Evolutionary conservation across 2,113 vertebrate genomes (phyloP), one percentile per base, ranked within the genome.

Genomic region (Trematomus loennbergii): DNA sequence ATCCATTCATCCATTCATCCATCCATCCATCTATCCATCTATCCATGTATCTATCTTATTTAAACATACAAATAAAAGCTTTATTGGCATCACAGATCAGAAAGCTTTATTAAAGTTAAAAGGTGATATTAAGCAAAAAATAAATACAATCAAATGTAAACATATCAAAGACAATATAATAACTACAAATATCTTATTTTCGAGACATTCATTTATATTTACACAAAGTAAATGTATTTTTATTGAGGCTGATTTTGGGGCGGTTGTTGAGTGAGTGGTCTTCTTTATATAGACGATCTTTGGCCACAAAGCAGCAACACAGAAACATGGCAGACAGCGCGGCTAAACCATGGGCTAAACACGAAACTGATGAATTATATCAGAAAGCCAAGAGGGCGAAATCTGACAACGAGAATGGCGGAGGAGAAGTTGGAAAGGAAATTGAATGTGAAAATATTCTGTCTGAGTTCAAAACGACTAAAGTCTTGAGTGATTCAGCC

Each of bases 401-500:
- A 73, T 15, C 20, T 0, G 89, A 89, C 1, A 2, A 22, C 2
- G 67, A 76, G 0, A 70, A 69, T 5, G 82, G 64, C 0, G 3
- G 6, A n/a, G 82, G 16, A 20, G 83, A 64, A 33, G 71, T 43
- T 12, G 54, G 2, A 11, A 18, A 63, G 0, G 75, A 74, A 5
- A 2, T 12, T 0, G 73, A 36, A 0, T 18, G 9, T 4, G 71
- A 62, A 20, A 92, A 70, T 46, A 12, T 88, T 4, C 85, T 98
- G 25, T 85, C 91, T 0, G 93, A 88, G 1, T 96, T 98, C 61
- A 89, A 94, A 64, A 84, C 94, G 8, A 84, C 93, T 33, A 90
- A 82, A 4, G 89, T 99, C 45, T 72, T 99, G 86, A 95, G 94
- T 18, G 96, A 97, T 10, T 97, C 95, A 16, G 94, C 96, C 72